Base-by-base conservation (phyloP, 2,113 vertebrate species). In the Pungitius pungitius region DNA sequence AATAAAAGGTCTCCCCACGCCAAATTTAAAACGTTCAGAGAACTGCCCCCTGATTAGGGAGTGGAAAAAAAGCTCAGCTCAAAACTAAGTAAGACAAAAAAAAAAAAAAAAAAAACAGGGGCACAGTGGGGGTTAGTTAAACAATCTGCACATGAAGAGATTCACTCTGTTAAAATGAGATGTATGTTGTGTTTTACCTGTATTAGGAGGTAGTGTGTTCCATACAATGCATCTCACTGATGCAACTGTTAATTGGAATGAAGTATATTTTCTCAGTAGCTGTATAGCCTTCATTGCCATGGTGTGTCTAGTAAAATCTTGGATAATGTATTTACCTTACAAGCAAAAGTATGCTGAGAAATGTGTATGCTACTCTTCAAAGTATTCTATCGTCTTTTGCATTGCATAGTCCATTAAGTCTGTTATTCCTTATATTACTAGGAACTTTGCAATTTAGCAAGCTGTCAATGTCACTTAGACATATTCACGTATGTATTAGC, bases 381-480 rank as follows among this genome's bases (percentile, higher is more conserved):
- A 2, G 35, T 14, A 37, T 73, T 54, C 60, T 8, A 55, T 15
- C 17, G 4, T 67, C 22, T 56, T 59, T 39, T 64, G 40, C 24
- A 56, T 72, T 66, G 14, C 1, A 24, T 24, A 33, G 39, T 20
- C 27, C 27, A 66, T 70, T 17, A 62, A 69, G 63, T 69, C 47
- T 30, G 60, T 75, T 86, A 69, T 77, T 18, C 60, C 35, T 35
- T 26, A 8, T 68, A 35, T 71, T 39, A n/a, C 26, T 77, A 71
- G 83, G 61, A 63, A 47, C n/a, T 39, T 26, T 78, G 66, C 70
- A 66, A 77, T 69, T 64, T 40, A 75, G 35, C 45, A 56, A 72
- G 58, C 54, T 75, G 82, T 82, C 74, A 78, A n/a, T 83, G 78
- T 73, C 80, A 88, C 75, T 2, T 63, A 83, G 74, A 87, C 61